A percentile compares a stretch with the other conserved stretches of the same genome.
These are phyloP conservation scores for Coilia nasus DNA, from an alignment of 2,797 vertebrate species.

Conservation along the genomic window DNA sequence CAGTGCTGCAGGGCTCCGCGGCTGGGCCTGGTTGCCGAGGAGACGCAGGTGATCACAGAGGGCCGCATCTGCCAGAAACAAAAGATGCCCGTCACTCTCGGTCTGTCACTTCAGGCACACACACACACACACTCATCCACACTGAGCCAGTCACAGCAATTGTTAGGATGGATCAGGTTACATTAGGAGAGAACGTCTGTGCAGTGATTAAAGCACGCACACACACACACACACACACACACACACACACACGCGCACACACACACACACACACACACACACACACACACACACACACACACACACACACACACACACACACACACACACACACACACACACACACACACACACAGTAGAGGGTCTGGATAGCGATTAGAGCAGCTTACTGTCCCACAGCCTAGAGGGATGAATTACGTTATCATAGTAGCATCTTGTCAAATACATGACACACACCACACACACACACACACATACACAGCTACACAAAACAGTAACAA, in stretches of 20 bases:
- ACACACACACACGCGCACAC: conserved; percentile 60
- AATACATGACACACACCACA: no score
- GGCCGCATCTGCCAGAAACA: conserved; percentile 72
- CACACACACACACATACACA: no score
- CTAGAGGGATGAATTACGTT: no score
- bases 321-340: conserved; percentile 29
- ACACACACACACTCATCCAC: background rate
- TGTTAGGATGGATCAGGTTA: background rate
- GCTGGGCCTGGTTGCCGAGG: conserved; percentile 67
- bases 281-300: conserved; percentile 9
- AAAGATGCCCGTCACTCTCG: no score
- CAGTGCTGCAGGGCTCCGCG: conserved; percentile 61
- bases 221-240: conserved; percentile 45
- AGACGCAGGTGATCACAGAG: conserved; percentile 79
- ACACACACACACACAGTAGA: no score
- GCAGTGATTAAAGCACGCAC: background rate
- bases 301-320: conserved; percentile 39
- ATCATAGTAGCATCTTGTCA: no score
- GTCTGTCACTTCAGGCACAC: background rate
- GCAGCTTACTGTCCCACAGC: no score
- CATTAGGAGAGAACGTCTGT: background rate
- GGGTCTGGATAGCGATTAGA: no score
- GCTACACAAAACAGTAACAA: no score
- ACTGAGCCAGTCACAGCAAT: background rate
- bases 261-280: conserved; percentile 9